These are phyloP conservation scores for Steromphala cineraria DNA, from an alignment of 2,888 invertebrate genomes.

Conservation along the genomic window DNA sequence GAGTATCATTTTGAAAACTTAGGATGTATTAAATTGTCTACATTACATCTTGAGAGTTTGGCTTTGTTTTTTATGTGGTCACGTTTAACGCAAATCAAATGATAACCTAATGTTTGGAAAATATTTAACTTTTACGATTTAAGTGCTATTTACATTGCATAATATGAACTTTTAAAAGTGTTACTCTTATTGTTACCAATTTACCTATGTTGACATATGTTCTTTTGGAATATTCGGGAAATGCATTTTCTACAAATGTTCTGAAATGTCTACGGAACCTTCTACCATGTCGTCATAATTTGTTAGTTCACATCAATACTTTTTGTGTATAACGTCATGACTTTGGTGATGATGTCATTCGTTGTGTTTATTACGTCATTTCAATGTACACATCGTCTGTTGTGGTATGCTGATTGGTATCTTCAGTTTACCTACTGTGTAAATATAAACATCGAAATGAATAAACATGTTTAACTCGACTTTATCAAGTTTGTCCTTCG, in stretches of 20 bases:
- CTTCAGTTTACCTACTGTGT: constrained; percentile 4
- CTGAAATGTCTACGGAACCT: neutral
- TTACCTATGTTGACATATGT: neutral
- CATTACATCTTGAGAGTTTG: too few species aligned
- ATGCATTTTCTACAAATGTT: neutral
- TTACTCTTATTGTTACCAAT: neutral
- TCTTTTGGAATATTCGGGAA: neutral
- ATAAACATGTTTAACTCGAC: constrained; percentile 15
- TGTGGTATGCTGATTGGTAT: neutral
- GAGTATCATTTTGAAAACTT: too few species aligned
- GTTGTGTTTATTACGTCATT: neutral
- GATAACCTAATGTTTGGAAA: too few species aligned
- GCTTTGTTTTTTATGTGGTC: too few species aligned
- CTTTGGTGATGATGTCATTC: neutral
- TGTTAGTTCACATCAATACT: constrained; percentile 3
- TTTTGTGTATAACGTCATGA: constrained; percentile 20
- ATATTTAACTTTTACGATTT: too few species aligned
- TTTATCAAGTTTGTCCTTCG: too few species aligned
- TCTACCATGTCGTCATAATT: constrained; percentile 11
- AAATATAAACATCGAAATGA: constrained; percentile 12
- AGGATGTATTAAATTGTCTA: neutral
- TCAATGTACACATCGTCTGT: constrained; percentile 1
- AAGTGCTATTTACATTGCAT: too few species aligned
- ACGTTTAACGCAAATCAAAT: too few species aligned
- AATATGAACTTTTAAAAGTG: too few species aligned